Evolutionary conservation across 2,113 vertebrate genomes (phyloP), one percentile per base, ranked within the genome.

Genomic region (Grammomys surdaster): DNA sequence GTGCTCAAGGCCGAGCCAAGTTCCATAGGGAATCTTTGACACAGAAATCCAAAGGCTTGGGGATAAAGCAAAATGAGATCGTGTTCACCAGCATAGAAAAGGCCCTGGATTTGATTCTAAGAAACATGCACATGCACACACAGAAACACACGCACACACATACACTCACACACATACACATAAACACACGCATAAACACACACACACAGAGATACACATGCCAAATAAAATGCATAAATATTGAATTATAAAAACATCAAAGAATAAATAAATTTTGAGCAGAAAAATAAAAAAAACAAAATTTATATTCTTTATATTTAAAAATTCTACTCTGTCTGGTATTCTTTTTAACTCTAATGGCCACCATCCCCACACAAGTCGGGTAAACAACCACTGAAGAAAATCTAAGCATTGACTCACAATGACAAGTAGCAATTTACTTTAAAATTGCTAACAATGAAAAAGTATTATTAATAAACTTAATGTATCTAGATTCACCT

Each of bases 381-480:
- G 14, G 60, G 54, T 46, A 90, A 91, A 56, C 7, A 92, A 20
- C n/a, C 70, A 70, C 0, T 67, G 51, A n/a, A 70, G 76, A 76
- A 81, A 56, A 70, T 36, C 1, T 0, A 70, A 77, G 40, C 90
- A 69, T 77, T 56, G 20, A 84, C 14, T 28, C 58, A 43, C 0
- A 54, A 20, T 65, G 67, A 87, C 87, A 87, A 81, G 76, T 70
- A 12, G 0, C 70, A 91, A 48, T 72, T 65, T 14, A 22, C n/a
- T 96, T 40, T 16, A 4, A 96, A 88, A 40, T 84, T 87, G 28
- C 87, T 88, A 84, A 76, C 9, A 89, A 84, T 58, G 86, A 43
- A 88, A 89, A 46, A 76, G 9, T 22, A 16, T 72, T 76, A 26
- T 54, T 93, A 88, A 88, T n/a, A 76, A 91, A 65, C 73, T 20